Conservation (phyloP, 2,888 invertebrate species). For the Macrosoma leucophasiata region DNA sequence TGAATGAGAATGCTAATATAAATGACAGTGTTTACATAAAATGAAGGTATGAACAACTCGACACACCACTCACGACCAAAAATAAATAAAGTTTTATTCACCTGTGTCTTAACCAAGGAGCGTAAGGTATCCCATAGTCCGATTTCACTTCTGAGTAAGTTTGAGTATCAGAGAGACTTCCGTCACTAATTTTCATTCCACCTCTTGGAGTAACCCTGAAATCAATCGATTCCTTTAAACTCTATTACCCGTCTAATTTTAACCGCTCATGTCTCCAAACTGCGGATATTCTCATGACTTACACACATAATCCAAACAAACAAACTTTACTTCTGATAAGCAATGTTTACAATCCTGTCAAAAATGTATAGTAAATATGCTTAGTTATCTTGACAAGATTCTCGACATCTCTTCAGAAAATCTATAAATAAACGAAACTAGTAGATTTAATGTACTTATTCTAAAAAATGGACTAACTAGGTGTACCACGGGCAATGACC, state of each 20-base stretch:
- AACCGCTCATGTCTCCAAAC: neutral
- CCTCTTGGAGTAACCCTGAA: slow-evolving; percentile 66
- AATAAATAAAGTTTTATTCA: slow-evolving; percentile 34
- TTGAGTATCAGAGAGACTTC: slow-evolving; percentile 90
- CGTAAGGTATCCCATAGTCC: slow-evolving; percentile 88
- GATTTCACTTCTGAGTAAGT: slow-evolving; percentile 83
- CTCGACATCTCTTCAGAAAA: too few relatives aligned
- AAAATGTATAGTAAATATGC: neutral
- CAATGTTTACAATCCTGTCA: slow-evolving; percentile 24
- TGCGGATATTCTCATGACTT: too few relatives aligned
- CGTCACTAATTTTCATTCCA: slow-evolving; percentile 80
- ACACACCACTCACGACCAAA: slow-evolving; percentile 30
- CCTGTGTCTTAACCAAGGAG: slow-evolving; percentile 92
- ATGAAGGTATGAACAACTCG: slow-evolving; percentile 22
- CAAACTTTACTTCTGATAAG: slow-evolving; percentile 21
- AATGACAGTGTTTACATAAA: slow-evolving; percentile 16
- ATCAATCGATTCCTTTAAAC: slow-evolving; percentile 19
- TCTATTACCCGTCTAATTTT: slow-evolving; percentile 4
- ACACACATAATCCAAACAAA: slow-evolving; percentile 14
- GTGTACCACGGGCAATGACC: too few relatives aligned
- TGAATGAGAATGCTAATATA: slow-evolving; percentile 33
- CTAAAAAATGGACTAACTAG: too few relatives aligned
- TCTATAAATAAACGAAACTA: too few relatives aligned
- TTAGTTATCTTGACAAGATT: too few relatives aligned
- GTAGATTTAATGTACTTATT: too few relatives aligned